Evolutionary conservation across 2,797 vertebrate species (phyloP).

Genomic region (Rallus crepitans): DNA sequence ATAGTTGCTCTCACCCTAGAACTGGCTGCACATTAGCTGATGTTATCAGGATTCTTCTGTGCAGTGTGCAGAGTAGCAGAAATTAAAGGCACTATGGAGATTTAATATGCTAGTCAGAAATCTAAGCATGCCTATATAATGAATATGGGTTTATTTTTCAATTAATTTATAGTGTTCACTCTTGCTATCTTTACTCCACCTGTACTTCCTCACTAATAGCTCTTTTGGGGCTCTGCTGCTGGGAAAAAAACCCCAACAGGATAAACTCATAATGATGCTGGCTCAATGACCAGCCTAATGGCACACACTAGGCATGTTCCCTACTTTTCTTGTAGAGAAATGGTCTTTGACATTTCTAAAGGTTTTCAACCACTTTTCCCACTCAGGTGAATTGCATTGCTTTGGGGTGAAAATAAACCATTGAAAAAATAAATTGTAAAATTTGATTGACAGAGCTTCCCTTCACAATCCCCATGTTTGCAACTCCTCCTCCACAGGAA

Average conservation of each 20-base stretch:
- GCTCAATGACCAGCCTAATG: conserved; percentile 10
- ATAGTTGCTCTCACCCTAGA: neutral
- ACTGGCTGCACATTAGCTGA: neutral
- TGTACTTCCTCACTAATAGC: neutral
- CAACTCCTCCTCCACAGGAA: conserved; percentile 44
- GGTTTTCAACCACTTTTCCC: conserved; percentile 30
- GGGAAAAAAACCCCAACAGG: too few species aligned
- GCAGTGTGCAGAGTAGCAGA: neutral
- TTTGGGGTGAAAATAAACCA: conserved; percentile 51
- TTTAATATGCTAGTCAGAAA: neutral
- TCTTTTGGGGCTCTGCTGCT: neutral
- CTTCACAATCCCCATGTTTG: conserved; percentile 9
- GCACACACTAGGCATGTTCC: neutral
- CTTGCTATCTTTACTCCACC: neutral
- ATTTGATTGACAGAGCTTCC: conserved; percentile 50
- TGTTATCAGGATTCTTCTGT: neutral
- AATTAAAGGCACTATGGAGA: neutral
- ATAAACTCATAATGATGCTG: neutral
- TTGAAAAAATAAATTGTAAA: conserved; percentile 55
- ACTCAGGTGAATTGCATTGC: conserved; percentile 25
- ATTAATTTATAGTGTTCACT: neutral
- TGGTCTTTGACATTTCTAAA: conserved; percentile 40
- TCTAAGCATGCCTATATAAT: neutral
- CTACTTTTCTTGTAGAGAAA: neutral
- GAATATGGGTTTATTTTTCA: conserved; percentile 27